phyloP scores from a whole-genome alignment of 2,113 vertebrate species.

The Pedionomus torquatus region DNA sequence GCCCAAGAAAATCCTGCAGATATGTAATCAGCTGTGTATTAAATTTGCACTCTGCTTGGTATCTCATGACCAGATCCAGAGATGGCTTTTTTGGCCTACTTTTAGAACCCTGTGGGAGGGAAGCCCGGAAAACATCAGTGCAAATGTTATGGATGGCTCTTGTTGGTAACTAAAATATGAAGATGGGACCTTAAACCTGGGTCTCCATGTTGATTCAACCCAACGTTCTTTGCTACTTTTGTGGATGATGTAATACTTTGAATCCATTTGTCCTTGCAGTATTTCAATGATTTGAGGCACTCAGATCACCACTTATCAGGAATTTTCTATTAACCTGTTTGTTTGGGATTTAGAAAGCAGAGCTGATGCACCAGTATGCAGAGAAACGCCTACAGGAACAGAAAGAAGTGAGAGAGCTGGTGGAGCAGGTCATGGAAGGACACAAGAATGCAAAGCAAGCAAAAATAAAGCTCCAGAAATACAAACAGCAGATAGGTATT shows the following conservation, averaged over 20 bases:
- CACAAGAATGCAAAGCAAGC: conserved; percentile 85
- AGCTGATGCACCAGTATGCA: conserved; percentile 77
- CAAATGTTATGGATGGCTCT: not conserved
- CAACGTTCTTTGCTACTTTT: not conserved
- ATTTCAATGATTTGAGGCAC: not conserved
- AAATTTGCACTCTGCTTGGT: not conserved
- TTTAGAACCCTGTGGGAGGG: not conserved
- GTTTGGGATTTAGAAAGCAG: conserved; percentile 74
- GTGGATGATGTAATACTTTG: not conserved
- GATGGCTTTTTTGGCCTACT: not conserved
- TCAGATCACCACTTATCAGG: not conserved
- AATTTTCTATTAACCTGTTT: not conserved
- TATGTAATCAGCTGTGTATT: not conserved
- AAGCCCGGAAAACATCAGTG: not conserved
- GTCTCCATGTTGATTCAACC: not conserved
- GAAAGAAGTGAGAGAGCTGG: conserved; percentile 80
- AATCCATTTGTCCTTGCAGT: not conserved
- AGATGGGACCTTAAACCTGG: not conserved
- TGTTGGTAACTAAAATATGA: not conserved
- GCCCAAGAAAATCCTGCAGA: not conserved
- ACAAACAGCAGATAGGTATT: conserved; percentile 86
- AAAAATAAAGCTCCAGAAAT: conserved; percentile 78
- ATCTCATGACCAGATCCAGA: not conserved
- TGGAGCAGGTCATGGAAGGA: conserved; percentile 81
- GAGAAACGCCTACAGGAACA: conserved; percentile 81